Percentiles rank a stretch among this genome's conserved stretches.
Evolutionary conservation across 1,140 invertebrate species (phyloP).

Genomic region (Neomicropteryx cornuta): DNA sequence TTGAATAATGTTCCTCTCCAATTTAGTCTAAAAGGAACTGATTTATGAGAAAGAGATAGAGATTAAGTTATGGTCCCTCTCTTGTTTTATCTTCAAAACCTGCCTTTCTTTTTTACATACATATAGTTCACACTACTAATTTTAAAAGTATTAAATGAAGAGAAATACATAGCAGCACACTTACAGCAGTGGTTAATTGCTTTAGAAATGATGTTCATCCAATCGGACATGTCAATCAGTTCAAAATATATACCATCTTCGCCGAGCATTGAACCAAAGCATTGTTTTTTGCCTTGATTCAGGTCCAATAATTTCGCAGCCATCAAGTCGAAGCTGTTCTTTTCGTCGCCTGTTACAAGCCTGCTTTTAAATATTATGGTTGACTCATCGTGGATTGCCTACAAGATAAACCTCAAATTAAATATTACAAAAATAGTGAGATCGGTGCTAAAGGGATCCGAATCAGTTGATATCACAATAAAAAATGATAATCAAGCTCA

Average conservation of each 20-base stretch:
- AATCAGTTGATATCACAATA: too few species aligned
- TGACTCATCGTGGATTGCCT: conserved; percentile 66
- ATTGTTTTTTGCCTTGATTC: conserved; percentile 15
- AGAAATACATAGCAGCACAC: too few species aligned
- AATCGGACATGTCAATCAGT: conserved; percentile 37
- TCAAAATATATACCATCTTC: conserved; percentile 28
- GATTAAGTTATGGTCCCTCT: too few species aligned
- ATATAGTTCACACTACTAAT: too few species aligned
- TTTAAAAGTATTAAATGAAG: too few species aligned
- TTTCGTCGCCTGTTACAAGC: conserved; percentile 56
- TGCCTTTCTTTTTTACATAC: too few species aligned
- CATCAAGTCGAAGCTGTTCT: conserved; percentile 54
- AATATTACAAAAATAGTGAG: conserved; percentile 3
- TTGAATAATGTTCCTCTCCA: too few species aligned
- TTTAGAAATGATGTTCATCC: conserved; percentile 49
- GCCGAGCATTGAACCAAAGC: conserved; percentile 22
- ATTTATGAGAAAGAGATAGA: too few species aligned
- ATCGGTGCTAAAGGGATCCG: too few species aligned
- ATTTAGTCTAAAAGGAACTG: too few species aligned
- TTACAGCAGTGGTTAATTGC: conserved; percentile 57
- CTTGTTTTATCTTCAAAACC: too few species aligned
- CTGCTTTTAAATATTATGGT: conserved; percentile 67
- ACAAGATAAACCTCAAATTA: conserved; percentile 22
- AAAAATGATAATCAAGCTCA: too few species aligned
- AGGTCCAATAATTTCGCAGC: conserved; percentile 20